Conservation (phyloP, 2,797 vertebrate genomes). For the Tauraco hartlaubi region DNA sequence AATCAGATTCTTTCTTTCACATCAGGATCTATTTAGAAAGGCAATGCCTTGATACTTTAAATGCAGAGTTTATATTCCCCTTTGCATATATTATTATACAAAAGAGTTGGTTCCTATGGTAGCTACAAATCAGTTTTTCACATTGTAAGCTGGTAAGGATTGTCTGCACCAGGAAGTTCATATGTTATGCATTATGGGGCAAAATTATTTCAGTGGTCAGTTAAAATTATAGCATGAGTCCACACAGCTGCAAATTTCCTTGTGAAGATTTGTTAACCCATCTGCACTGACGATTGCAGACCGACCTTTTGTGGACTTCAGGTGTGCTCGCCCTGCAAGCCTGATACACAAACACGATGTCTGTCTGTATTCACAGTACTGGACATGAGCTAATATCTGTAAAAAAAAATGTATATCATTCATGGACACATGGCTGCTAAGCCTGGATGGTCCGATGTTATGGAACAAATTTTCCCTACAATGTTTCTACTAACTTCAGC, state of each 20-base stretch:
- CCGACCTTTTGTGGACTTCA: not conserved
- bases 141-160: not conserved
- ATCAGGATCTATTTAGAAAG: not conserved
- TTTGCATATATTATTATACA: not conserved
- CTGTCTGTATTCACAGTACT: too few relatives aligned
- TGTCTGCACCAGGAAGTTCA: not conserved
- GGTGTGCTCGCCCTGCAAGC: not conserved
- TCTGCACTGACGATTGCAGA: not conserved
- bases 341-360: accelerated
- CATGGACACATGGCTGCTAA: not conserved
- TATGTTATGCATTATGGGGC: not conserved
- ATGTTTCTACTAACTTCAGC: not conserved
- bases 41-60: not conserved
- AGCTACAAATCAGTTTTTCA: not conserved
- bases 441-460: not conserved
- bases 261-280: not conserved
- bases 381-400: not conserved
- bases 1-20: not conserved
- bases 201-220: not conserved
- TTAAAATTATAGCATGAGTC: not conserved
- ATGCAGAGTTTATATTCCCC: not conserved
- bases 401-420: not conserved
- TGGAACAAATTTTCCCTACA: not conserved
- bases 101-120: not conserved
- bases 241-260: not conserved